Base-by-base conservation (phyloP, 2,113 vertebrate genomes). In the Mormyrus iriodes region DNA sequence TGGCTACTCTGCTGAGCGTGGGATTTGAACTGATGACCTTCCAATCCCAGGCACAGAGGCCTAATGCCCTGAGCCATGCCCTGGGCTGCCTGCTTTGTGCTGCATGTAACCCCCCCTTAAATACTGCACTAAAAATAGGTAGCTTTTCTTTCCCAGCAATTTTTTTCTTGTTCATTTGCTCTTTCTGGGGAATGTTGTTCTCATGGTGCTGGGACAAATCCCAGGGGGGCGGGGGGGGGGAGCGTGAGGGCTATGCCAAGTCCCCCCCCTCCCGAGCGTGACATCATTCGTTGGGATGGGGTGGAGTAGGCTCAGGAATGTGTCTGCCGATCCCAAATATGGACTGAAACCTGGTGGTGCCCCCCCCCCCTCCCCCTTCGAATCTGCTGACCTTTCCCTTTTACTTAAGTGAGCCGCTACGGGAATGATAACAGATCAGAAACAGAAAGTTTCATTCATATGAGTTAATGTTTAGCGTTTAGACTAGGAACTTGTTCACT, bases 81-180 rank as follows among this genome's bases (percentile, higher is more conserved):
- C 24, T 8, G 2, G 8, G 58, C 24, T 12, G 61, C 61, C n/a
- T 10, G 53, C 53, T 24, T 19, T n/a, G 21, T 0, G 24, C 69
- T 86, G 35, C 83, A 27, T 82, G 91, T 88, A 73, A 93, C 89
- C 89, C 92, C 92, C 92, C 91, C 93, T 93, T 93, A 93, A 89
- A 93, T 92, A 48, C 91, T n/a, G 6, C 48, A 49, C 83, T n/a
- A 85, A 85, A 85, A 85, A 85, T 85, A 85, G 83, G 83, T 3
- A 88, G 61, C 83, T 88, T 82, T 88, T 4, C 0, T 7, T 42
- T 46, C 88, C 89, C 85, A 1, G 15, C 8, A 8, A 10, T 44
- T 76, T 69, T 58, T 86, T 35, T 48, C 58, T 88, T 53, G 46
- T 65, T 49, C 31, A 7, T 27, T 61, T 51, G 0, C 84, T 49